Percentiles rank a stretch among this genome's conserved stretches.
Conservation (phyloP, 2,797 vertebrate species). For the Notoglanidium macrostoma region DNA sequence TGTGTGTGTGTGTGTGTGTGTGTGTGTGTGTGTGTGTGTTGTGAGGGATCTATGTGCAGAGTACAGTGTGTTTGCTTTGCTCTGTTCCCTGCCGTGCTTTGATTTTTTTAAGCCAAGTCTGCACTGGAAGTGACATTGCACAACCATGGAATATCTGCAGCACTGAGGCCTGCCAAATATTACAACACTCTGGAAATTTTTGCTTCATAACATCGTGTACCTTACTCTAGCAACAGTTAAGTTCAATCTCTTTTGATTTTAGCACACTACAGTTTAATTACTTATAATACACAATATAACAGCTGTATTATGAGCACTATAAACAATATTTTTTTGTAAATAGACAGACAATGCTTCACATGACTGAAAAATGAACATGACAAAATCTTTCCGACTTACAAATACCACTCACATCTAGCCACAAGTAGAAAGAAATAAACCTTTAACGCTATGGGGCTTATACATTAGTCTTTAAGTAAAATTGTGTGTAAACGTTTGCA, state of each 20-base stretch:
- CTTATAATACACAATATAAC: not conserved
- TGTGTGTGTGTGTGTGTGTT: constrained; percentile 18
- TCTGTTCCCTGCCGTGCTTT: constrained; percentile 19
- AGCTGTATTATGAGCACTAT: not conserved
- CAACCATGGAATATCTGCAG: constrained; percentile 40
- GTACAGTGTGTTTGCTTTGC: constrained; percentile 33
- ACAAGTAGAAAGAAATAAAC: not conserved
- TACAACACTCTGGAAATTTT: not conserved
- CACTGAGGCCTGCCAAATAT: constrained; percentile 18
- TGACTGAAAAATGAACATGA: not conserved
- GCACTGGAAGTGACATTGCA: constrained; percentile 39
- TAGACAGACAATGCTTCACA: not conserved
- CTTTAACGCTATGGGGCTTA: not conserved
- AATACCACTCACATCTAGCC: not conserved
- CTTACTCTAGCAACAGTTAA: not conserved
- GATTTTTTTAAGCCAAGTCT: constrained; percentile 9
- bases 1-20: constrained; percentile 12
- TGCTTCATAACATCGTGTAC: not conserved
- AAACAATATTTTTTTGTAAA: not conserved
- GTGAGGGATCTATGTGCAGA: not conserved
- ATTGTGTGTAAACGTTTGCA: not conserved
- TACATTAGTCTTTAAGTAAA: not conserved
- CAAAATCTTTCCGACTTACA: not conserved
- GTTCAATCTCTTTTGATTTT: not conserved
- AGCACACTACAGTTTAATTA: not conserved